These are phyloP conservation scores for Idaea biselata DNA, from an alignment of 2,888 invertebrate genomes.

Conservation along the genomic window DNA sequence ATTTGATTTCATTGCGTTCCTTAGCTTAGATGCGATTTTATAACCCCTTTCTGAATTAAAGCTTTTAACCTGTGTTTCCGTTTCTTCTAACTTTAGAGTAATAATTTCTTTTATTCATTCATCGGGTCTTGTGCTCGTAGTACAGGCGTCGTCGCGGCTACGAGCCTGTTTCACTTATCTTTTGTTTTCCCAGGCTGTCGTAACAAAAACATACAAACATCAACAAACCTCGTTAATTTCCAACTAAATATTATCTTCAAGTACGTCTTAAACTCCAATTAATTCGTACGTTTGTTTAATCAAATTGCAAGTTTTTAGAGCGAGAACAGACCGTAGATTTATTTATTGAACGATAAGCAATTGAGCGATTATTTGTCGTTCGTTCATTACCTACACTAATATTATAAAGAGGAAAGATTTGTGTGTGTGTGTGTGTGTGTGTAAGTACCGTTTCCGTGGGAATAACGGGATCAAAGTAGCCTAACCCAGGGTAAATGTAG, in stretches of 20 bases:
- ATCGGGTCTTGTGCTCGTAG: too few relatives aligned
- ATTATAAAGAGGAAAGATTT: too few relatives aligned
- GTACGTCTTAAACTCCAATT: background rate
- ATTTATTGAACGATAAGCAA: background rate
- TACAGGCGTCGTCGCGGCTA: too few relatives aligned
- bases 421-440: too few relatives aligned
- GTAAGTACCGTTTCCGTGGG: too few relatives aligned
- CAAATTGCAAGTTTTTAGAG: background rate
- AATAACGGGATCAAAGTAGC: too few relatives aligned
- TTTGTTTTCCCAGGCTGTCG: background rate
- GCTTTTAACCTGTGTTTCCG: background rate
- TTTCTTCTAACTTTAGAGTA: background rate
- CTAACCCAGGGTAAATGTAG: too few relatives aligned
- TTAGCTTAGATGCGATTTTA: too few relatives aligned
- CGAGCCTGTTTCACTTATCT: background rate
- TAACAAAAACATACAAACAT: background rate
- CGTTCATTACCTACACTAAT: too few relatives aligned
- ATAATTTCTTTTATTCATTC: too few relatives aligned
- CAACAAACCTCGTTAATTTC: background rate
- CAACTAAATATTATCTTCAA: background rate
- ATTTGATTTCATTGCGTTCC: background rate
- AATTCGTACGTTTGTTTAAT: conserved; percentile 1
- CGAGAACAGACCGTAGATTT: background rate
- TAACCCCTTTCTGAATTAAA: too few relatives aligned
- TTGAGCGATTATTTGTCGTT: background rate